These are phyloP conservation scores for Forbesichthys papilliferus DNA, from an alignment of 2,113 vertebrate species.

Conservation along the genomic window DNA sequence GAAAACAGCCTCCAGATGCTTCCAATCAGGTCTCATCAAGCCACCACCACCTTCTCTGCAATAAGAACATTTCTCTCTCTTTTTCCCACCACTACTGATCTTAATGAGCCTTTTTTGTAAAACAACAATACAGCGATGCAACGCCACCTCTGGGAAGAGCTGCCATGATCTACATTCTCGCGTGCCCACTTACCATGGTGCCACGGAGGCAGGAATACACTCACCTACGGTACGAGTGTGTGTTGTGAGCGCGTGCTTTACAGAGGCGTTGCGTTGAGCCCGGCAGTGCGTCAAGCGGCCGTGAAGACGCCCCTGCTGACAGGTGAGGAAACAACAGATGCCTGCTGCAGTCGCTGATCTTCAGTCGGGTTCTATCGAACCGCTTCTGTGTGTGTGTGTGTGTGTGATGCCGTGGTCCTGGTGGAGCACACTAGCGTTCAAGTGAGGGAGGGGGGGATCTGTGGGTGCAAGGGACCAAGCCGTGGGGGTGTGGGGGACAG, in stretches of 20 bases:
- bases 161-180: slow-evolving; percentile 29
- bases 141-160: slow-evolving; percentile 46
- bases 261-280: slow-evolving; percentile 9
- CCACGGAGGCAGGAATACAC: slow-evolving; percentile 9
- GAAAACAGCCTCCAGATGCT: slow-evolving; percentile 94
- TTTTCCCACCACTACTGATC: slow-evolving; percentile 26
- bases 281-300: slow-evolving; percentile 25
- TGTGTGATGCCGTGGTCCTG: slow-evolving; percentile 67
- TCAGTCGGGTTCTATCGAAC: slow-evolving; percentile 68
- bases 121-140: slow-evolving; percentile 47
- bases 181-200: slow-evolving; percentile 16
- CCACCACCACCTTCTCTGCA: slow-evolving; percentile 73
- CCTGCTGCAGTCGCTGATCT: slow-evolving; percentile 60
- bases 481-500: neutral
- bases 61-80: slow-evolving; percentile 29
- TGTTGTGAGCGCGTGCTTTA: slow-evolving; percentile 7
- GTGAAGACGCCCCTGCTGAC: slow-evolving; percentile 47
- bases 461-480: slow-evolving; percentile 67
- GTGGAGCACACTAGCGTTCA: slow-evolving; percentile 65
- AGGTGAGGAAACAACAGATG: slow-evolving; percentile 67
- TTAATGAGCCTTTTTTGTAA: slow-evolving; percentile 56
- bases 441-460: slow-evolving; percentile 62
- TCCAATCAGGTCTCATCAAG: slow-evolving; percentile 93
- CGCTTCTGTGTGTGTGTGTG: slow-evolving; percentile 21
- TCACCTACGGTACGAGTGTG: neutral